Base-by-base conservation (phyloP, 1,140 invertebrate genomes). In the Anoplophora glabripennis region DNA sequence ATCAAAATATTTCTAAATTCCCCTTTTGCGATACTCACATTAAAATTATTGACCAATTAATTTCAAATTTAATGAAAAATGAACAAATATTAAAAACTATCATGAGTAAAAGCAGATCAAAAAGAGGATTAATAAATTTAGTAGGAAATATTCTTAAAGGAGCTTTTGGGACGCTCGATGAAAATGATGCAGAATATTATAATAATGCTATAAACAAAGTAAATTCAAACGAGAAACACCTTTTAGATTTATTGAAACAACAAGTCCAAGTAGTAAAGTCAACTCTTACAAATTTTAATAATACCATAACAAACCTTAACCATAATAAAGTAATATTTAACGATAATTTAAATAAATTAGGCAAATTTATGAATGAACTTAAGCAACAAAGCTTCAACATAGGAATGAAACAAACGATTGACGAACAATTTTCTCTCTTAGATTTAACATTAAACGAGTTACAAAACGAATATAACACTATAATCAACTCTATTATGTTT, bases 161-260 rank as follows among this genome's bases (percentile, higher is more conserved):
- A 9, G 12, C 65, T 17, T 62, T 63, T 45, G 63, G 59, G 17
- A 62, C 63, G 10, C 14, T 67, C 21, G 65, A 67, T 34, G 14
- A 53, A 41, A 44, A 61, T 10, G 55, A 67, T 59, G 65, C 65
- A 15, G 28, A 56, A 48, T 59, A 65, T 46, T 67, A 63, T 54
- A 46, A 63, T 53, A 37, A 59, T 44, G 56, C 52, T 46, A 63
- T 63, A 41, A 59, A 63, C 11, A 45, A 57, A 33, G 56, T 65
- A 7, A 36, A 53, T 46, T 18, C 33, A 48, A 41, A 67, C 21
- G 53, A 65, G 53, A 60, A 52, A 8, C 53, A 65, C 56, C 15
- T 65, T 14, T 47, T 15, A 28, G 33, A 53, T 10, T 21, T 65
- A 14, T 41, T 65, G 47, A 56, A 63, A 60, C 12, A 65, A 37